Evolutionary conservation across 2,888 invertebrate genomes (phyloP).

Genomic region (Helicoverpa assulta): DNA sequence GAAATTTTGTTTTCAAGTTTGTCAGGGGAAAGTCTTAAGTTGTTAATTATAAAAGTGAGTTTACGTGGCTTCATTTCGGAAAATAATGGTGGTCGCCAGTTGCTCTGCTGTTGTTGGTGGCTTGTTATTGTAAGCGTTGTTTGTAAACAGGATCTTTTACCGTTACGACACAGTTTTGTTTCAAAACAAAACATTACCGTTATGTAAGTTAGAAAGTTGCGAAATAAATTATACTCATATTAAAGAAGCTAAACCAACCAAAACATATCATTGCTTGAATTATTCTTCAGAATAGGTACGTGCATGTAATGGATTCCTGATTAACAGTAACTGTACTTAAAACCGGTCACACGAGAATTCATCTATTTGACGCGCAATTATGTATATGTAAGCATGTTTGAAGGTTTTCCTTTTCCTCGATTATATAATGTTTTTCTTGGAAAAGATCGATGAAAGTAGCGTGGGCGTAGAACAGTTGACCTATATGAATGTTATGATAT

Average conservation of each 20-base stretch:
- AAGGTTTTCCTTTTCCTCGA: constrained; percentile 9
- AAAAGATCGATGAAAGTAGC: constrained; percentile 37
- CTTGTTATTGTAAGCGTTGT: constrained; percentile 57
- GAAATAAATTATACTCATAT: constrained; percentile 50
- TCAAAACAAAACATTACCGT: constrained; percentile 75
- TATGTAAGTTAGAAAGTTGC: constrained; percentile 78
- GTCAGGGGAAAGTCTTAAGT: constrained; percentile 25
- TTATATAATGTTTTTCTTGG: constrained; percentile 38
- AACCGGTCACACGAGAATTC: not conserved
- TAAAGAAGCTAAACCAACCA: constrained; percentile 23
- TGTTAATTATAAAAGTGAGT: constrained; percentile 35
- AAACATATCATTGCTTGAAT: constrained; percentile 7
- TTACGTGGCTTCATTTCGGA: constrained; percentile 43
- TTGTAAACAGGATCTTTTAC: constrained; percentile 65
- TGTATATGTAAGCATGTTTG: not conserved
- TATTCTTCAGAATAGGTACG: not conserved
- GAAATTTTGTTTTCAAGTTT: constrained; percentile 27
- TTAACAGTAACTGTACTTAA: not conserved
- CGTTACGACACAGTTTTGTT: constrained; percentile 74
- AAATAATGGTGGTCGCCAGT: constrained; percentile 20
- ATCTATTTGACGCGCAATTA: constrained; percentile 1
- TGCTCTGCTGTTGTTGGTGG: constrained; percentile 15
- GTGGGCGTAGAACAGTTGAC: constrained; percentile 33
- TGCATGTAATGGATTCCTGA: not conserved
- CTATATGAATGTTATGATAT: constrained; percentile 37